phyloP scores from a whole-genome alignment of 2,113 vertebrate genomes.

The Anas platyrhynchos region DNA sequence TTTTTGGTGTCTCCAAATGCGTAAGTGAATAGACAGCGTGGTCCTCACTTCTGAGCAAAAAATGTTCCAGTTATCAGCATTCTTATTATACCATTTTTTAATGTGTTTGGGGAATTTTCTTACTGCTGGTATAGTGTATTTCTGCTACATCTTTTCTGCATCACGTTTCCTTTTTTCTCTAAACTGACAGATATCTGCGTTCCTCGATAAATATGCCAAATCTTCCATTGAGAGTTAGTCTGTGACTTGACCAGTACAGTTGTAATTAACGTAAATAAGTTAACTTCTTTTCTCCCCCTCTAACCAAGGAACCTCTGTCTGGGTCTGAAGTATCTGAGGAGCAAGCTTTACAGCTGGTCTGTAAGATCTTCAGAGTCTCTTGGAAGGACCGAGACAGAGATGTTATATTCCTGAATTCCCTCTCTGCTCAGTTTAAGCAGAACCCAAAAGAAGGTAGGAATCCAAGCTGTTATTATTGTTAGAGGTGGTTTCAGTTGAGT shows the following conservation, averaged over 20 bases:
- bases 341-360: constrained; percentile 96
- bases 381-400: constrained; percentile 98
- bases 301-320: constrained; percentile 84
- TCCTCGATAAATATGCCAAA: neutral
- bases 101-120: neutral
- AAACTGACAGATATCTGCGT: neutral
- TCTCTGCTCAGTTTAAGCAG: constrained; percentile 93
- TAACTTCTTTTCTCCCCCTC: neutral
- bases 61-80: neutral
- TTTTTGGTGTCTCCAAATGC: neutral
- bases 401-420: constrained; percentile 93
- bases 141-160: neutral
- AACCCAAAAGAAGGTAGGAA: constrained; percentile 90
- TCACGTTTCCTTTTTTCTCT: neutral
- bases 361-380: constrained; percentile 98
- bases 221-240: neutral
- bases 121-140: neutral
- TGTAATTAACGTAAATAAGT: neutral
- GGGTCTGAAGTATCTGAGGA: constrained; percentile 94
- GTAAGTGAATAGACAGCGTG: neutral
- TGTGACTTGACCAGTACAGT: neutral
- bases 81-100: neutral
- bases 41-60: neutral
- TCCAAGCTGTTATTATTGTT: neutral
- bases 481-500: neutral